Evolutionary conservation across 2,113 vertebrate species (phyloP).

Genomic region (Micromys minutus): DNA sequence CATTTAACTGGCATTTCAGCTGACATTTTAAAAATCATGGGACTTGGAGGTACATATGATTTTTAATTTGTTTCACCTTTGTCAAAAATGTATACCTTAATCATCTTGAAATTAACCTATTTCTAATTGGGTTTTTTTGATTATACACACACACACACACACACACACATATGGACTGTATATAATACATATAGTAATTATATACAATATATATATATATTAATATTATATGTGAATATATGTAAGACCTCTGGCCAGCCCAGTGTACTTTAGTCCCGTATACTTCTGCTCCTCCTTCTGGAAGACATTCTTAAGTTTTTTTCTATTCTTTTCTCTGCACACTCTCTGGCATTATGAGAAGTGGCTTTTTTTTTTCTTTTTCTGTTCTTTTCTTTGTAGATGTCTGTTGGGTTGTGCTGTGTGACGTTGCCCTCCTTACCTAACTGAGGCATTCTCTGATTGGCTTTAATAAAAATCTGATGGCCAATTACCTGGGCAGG

Average conservation of each 20-base stretch:
- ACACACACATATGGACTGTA: too few relatives aligned
- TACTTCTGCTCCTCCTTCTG: background rate
- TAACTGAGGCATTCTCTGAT: too few relatives aligned
- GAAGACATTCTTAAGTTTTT: background rate
- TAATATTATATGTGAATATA: too few relatives aligned
- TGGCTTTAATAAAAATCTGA: too few relatives aligned
- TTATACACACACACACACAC: background rate
- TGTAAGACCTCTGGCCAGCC: too few relatives aligned
- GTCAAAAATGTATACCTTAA: background rate
- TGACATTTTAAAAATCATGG: background rate
- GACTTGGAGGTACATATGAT: background rate
- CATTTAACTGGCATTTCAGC: background rate
- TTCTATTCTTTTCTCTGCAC: background rate
- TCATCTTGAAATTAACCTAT: background rate
- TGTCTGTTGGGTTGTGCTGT: background rate
- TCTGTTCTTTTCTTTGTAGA: background rate
- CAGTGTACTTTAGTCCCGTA: background rate
- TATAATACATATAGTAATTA: too few relatives aligned
- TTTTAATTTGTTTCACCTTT: slow-evolving; percentile 18
- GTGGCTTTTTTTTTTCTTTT: background rate
- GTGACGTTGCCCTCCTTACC: too few relatives aligned
- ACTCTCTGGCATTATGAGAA: background rate
- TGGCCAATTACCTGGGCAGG: too few relatives aligned
- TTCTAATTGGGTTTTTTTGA: background rate
- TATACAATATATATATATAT: too few relatives aligned